Conservation (phyloP, 2,797 vertebrate genomes). For the Dermochelys coriacea region DNA sequence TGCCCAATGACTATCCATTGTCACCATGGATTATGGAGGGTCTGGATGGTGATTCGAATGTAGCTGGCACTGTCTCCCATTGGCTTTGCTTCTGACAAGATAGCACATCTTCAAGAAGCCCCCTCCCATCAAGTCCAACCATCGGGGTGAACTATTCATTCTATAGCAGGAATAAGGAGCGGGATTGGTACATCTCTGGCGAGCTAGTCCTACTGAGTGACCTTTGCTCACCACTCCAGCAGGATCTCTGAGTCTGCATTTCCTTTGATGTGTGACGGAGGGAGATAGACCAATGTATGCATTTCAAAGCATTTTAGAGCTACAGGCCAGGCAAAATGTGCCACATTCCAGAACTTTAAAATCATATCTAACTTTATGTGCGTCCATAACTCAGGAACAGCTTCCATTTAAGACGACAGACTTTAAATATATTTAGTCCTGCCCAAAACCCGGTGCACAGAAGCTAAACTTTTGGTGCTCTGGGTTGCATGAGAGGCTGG, state of each 20-base stretch:
- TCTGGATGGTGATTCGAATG: too few relatives aligned
- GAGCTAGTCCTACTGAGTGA: too few relatives aligned
- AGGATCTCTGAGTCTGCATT: neutral
- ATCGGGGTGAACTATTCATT: too few relatives aligned
- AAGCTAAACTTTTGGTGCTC: neutral
- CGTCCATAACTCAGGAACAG: neutral
- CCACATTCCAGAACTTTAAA: neutral
- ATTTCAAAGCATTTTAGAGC: neutral
- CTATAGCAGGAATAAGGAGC: too few relatives aligned
- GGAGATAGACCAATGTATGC: neutral
- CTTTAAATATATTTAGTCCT: neutral
- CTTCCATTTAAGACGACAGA: neutral
- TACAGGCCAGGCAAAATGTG: neutral
- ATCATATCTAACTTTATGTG: neutral
- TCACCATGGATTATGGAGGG: too few relatives aligned
- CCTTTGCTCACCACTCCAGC: accelerated
- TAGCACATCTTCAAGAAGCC: neutral
- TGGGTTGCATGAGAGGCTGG: neutral
- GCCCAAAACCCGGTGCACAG: too few relatives aligned
- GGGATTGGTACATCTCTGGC: too few relatives aligned
- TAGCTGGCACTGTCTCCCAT: neutral
- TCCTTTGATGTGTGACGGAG: neutral
- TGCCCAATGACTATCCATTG: too few relatives aligned
- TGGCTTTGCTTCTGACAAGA: neutral
- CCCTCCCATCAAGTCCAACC: neutral